Base-by-base conservation (phyloP, 2,113 vertebrate genomes). In the Alaudala cheleensis region DNA sequence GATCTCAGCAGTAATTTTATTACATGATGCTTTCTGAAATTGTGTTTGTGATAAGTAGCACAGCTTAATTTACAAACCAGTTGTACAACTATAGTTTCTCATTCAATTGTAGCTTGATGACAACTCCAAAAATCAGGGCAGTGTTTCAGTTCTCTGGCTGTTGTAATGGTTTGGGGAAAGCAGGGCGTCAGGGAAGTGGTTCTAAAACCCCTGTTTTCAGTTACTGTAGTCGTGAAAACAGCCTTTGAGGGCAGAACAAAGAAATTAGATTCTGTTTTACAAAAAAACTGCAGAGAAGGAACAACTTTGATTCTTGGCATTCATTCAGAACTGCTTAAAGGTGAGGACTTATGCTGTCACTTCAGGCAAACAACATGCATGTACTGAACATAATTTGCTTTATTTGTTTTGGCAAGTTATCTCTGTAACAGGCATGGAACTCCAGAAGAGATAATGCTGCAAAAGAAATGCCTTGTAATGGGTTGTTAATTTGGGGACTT, bases 161-260 rank as follows among this genome's bases (percentile, higher is more conserved):
- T 47, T 80, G 5, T 47, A 47, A 49, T 58, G 21, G 10, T 12
- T 58, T 61, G 10, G 24, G 10, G 11, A 39, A 57, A 14, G 31
- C 1, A 0, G 5, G 2, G 21, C 4, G 5, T 16, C 34, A 81
- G 25, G 25, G 28, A 44, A 56, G 21, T 15, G 17, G 7, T 21
- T 85, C 6, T 60, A 37, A 80, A 92, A 64, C 12, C 14, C 31
- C 15, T 40, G 47, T 19, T 92, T 93, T 60, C 50, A 67, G 37
- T 62, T 76, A 24, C 44, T 44, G 31, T 44, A 51, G 11, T 4
- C 86, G 49, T 56, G 12, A 69, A 76, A 88, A 65, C 17, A 82
- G 12, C 11, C 26, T 73, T n/a, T 10, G 28, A 51, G 22, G 23
- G 40, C 40, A 70, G 40, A 69, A 62, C 49, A 87, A 85, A 77